Evolutionary conservation across 2,113 vertebrate species (phyloP), one percentile per base, ranked within the genome.

Genomic region (Sapayoa aenigma): DNA sequence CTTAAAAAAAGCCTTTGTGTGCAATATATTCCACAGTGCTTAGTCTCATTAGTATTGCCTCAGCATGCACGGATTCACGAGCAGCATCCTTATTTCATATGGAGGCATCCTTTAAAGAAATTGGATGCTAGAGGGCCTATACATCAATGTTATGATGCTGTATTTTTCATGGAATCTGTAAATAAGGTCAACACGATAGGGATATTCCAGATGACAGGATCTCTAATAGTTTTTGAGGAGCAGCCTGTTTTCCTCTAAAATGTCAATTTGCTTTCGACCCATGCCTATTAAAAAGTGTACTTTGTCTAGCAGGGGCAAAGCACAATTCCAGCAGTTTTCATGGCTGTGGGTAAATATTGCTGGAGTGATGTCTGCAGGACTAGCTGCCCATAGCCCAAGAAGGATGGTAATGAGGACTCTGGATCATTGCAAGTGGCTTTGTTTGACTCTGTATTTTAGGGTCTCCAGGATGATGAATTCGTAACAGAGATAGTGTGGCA

Each of bases 101-200:
- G 87, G 87, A 96, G 49, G 52, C 95, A 92, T 93, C 92, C 86
- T 95, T 96, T 95, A 94, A 96, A 96, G 95, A 98, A 97, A 98
- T 95, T 91, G 96, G 94, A 97, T 91, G 95, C 87, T 96, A 79
- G 81, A 65, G 83, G 63, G 76, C 82, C 96, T 94, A 96, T 98
- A 97, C 86, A 98, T 97, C 98, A 98, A 84, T 94, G 97, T 97
- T 98, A 98, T 31, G 66, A 90, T 89, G 92, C 96, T 95, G 63
- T 96, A 97, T 97, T 96, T 97, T 97, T 97, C 92, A 95, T 58
- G 47, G 96, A 96, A 98, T 95, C 96, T 96, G 87, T 97, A 97
- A 97, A 97, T 96, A 98, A 97, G 94, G 95, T 96, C 96, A 97
- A 95, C 66, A 95, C 53, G 69, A 94, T 89, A 74, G 83, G 81